Conservation (phyloP, 2,113 vertebrate genomes). For the Orientallactaga bullata region DNA sequence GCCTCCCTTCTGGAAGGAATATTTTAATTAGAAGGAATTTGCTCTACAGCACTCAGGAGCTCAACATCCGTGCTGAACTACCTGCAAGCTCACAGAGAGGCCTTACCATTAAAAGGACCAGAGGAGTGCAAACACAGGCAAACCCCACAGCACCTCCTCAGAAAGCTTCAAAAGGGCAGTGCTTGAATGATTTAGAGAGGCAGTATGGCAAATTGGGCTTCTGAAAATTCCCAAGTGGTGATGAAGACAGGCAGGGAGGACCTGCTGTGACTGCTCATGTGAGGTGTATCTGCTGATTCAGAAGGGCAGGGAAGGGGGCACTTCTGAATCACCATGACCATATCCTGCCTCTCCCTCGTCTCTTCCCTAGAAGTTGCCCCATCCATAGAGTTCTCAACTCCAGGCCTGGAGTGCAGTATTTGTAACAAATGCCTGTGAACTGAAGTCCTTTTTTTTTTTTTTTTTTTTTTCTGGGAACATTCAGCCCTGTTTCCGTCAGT, state of each 20-base stretch:
- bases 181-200: conserved; percentile 47
- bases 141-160: neutral
- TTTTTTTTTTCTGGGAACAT: conserved; percentile 71
- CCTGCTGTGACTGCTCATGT: conserved; percentile 58
- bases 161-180: conserved; percentile 41
- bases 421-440: conserved; percentile 40
- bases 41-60: neutral
- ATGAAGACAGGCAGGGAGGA: conserved; percentile 31
- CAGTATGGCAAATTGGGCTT: neutral
- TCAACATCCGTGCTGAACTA: neutral
- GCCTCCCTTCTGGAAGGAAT: too few relatives aligned
- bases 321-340: conserved; percentile 79
- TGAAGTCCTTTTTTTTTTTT: conserved; percentile 27
- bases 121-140: conserved; percentile 3
- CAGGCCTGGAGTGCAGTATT: conserved; percentile 40
- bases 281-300: conserved; percentile 72
- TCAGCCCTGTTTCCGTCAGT: conserved; percentile 16
- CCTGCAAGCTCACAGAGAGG: neutral
- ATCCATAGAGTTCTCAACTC: conserved; percentile 47
- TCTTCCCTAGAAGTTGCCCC: conserved; percentile 70
- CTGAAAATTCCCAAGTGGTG: conserved; percentile 58
- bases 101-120: neutral
- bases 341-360: conserved; percentile 80
- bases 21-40: too few relatives aligned
- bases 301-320: conserved; percentile 13